Percentiles rank a stretch among this genome's conserved stretches.
phyloP scores from a whole-genome alignment of 2,797 vertebrate genomes.

The Dromococcyx pavoninus region DNA sequence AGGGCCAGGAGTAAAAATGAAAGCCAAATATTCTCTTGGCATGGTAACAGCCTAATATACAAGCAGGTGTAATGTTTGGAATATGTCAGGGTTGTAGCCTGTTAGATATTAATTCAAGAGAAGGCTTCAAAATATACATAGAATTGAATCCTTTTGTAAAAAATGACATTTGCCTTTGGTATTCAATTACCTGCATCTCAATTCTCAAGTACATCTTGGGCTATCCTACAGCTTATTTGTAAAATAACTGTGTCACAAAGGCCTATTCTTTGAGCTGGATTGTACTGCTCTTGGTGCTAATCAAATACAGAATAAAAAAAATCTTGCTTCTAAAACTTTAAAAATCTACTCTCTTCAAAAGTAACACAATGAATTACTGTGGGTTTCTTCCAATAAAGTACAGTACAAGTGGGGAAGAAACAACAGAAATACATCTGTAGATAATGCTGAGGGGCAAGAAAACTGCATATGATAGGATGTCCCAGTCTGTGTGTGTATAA shows the following conservation, averaged over 20 bases:
- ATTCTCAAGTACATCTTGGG: not conserved
- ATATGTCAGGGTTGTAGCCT: not conserved
- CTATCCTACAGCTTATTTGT: not conserved
- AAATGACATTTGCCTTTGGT: not conserved
- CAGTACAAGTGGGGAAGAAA: not conserved
- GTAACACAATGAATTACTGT: not conserved
- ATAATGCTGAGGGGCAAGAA: not conserved
- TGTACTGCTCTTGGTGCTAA: not conserved
- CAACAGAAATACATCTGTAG: not conserved
- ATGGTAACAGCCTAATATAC: not conserved
- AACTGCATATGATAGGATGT: not conserved
- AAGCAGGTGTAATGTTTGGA: not conserved
- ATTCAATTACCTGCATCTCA: not conserved
- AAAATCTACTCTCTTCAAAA: not conserved
- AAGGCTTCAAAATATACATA: not conserved
- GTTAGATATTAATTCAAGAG: not conserved
- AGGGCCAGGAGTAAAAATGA: not conserved
- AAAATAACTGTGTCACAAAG: not conserved
- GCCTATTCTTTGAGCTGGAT: not conserved
- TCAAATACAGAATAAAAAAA: not conserved
- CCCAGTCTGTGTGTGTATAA: not conserved
- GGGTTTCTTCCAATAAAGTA: not conserved
- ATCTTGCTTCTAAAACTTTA: not conserved
- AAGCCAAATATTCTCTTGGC: not conserved
- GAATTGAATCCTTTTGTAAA: not conserved